A percentile compares a stretch with the other conserved stretches of the same genome.
These are phyloP conservation scores for Penaeus chinensis DNA, from an alignment of 1,140 invertebrate genomes.

Conservation along the genomic window DNA sequence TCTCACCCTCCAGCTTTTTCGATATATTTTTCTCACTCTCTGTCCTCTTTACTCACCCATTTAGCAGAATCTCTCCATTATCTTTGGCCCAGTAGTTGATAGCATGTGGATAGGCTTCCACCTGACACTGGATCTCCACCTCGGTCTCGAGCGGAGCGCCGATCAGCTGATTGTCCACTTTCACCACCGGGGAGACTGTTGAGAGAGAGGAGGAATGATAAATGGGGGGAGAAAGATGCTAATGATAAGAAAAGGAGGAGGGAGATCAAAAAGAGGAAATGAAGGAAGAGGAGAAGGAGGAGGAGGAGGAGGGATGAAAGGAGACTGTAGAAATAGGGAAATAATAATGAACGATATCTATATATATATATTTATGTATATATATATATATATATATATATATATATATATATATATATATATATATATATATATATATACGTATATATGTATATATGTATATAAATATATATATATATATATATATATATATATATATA, in stretches of 20 bases:
- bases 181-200: slow-evolving; percentile 65
- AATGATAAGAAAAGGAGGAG: background rate
- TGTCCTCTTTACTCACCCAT: slow-evolving; percentile 44
- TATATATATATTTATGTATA: too few relatives aligned
- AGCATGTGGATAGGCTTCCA: slow-evolving; percentile 69
- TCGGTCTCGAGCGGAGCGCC: slow-evolving; percentile 67
- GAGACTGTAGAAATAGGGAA: background rate
- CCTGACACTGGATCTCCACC: slow-evolving; percentile 68
- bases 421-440: too few relatives aligned
- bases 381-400: too few relatives aligned
- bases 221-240: background rate
- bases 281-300: background rate
- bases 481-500: too few relatives aligned
- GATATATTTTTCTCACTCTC: too few relatives aligned
- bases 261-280: background rate
- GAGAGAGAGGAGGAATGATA: slow-evolving; percentile 26
- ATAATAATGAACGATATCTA: too few relatives aligned
- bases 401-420: too few relatives aligned
- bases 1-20: too few relatives aligned
- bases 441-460: too few relatives aligned
- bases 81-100: slow-evolving; percentile 69
- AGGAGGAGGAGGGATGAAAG: background rate
- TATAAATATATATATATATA: too few relatives aligned
- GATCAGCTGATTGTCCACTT: slow-evolving; percentile 70
- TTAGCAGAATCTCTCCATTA: slow-evolving; percentile 60